Percentiles rank a stretch among this genome's conserved stretches.
These are phyloP conservation scores for Zaprionus camerounensis DNA, from an alignment of 1,140 invertebrate species.

Conservation along the genomic window DNA sequence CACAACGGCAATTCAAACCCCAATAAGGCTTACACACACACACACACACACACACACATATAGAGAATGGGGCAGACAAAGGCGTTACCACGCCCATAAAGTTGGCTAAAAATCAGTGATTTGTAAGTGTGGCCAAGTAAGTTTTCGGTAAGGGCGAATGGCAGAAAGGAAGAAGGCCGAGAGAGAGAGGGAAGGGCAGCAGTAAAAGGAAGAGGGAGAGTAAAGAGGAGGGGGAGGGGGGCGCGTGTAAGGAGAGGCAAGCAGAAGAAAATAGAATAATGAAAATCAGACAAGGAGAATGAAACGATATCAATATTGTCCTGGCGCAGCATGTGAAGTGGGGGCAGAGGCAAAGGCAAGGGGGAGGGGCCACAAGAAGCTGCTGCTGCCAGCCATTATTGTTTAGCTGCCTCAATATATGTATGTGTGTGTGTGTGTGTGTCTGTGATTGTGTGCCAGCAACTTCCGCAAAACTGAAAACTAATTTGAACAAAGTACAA, in stretches of 20 bases:
- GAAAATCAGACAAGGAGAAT: conserved; percentile 74
- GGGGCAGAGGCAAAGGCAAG: not conserved
- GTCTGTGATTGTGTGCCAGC: conserved; percentile 52
- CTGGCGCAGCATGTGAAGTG: conserved; percentile 14
- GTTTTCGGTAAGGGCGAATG: conserved; percentile 29
- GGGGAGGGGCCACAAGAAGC: conserved; percentile 21
- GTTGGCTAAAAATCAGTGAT: conserved; percentile 75
- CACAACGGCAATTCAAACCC: conserved; percentile 32
- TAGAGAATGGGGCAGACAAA: conserved; percentile 9
- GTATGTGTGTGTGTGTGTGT: conserved; percentile 34
- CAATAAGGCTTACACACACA: conserved; percentile 25
- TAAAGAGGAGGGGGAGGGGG: too few species aligned
- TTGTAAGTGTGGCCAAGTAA: conserved; percentile 71
- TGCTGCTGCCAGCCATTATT: conserved; percentile 67
- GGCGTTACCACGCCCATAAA: conserved; percentile 67
- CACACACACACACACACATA: conserved; percentile 25
- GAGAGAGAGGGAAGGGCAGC: not conserved
- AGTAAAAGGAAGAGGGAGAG: not conserved
- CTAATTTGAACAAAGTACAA: conserved; percentile 83
- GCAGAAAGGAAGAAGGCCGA: not conserved
- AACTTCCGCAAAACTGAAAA: conserved; percentile 81
- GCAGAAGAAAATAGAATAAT: conserved; percentile 71
- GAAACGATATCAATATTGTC: conserved; percentile 77
- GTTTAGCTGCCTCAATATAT: conserved; percentile 28
- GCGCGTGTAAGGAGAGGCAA: not conserved